These are phyloP conservation scores for Clepsis dumicolana DNA, from an alignment of 2,888 invertebrate species.

Conservation along the genomic window DNA sequence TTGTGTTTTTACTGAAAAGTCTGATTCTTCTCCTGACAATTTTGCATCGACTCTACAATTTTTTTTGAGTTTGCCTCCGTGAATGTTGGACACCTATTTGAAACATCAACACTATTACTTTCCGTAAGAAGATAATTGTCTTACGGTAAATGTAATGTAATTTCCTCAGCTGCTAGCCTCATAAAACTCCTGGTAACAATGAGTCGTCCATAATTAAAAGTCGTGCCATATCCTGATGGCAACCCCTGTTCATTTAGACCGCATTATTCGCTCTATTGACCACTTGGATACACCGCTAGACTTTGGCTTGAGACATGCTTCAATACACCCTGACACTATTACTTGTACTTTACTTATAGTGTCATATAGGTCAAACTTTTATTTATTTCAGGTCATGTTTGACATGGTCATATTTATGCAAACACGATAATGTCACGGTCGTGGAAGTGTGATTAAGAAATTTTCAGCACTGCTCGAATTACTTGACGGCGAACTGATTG, in stretches of 20 bases:
- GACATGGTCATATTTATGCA: not conserved
- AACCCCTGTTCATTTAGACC: slow-evolving; percentile 56
- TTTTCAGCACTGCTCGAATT: not conserved
- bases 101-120: not conserved
- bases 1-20: too few species aligned
- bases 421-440: not conserved
- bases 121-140: not conserved
- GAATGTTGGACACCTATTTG: too few species aligned
- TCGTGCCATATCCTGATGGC: slow-evolving; percentile 45
- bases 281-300: slow-evolving; percentile 70
- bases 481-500: too few species aligned
- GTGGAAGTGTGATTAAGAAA: not conserved
- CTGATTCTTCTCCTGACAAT: too few species aligned
- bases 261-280: slow-evolving; percentile 68
- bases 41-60: too few species aligned
- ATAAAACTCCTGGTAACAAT: not conserved
- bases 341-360: not conserved
- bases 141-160: not conserved
- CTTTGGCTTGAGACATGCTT: slow-evolving; percentile 69
- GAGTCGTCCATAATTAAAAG: slow-evolving; percentile 31
- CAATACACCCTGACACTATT: slow-evolving; percentile 45
- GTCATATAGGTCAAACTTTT: slow-evolving; percentile 21
- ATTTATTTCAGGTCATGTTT: not conserved
- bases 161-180: not conserved
- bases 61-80: too few species aligned